Conservation (phyloP, 2,797 vertebrate species). For the Lateolabrax maculatus region DNA sequence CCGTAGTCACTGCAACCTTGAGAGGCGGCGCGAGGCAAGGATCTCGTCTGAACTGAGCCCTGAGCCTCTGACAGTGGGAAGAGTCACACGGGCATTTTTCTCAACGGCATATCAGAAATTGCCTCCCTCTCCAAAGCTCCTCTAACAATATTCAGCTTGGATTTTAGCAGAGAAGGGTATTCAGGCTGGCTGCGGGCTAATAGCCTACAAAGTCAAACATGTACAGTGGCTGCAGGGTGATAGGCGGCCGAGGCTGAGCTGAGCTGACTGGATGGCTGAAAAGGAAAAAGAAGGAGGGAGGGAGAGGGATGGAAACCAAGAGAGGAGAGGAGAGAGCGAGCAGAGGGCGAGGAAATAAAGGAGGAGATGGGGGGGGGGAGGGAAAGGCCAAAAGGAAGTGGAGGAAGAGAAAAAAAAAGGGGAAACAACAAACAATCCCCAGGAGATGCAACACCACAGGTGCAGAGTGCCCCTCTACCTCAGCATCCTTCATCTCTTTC, state of each 20-base stretch:
- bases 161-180: constrained; percentile 39
- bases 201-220: constrained; percentile 48
- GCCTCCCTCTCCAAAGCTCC: constrained; percentile 36
- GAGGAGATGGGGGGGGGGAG: background rate
- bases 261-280: constrained; percentile 39
- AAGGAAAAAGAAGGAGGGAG: constrained; percentile 2
- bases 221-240: constrained; percentile 43
- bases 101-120: constrained; percentile 29
- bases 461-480: constrained; percentile 27
- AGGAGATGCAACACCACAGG: constrained; percentile 44
- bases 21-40: constrained; percentile 31
- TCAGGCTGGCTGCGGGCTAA: constrained; percentile 56
- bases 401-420: background rate
- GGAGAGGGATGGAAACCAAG: background rate
- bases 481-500: background rate
- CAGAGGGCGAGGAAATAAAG: background rate
- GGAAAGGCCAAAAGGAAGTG: background rate
- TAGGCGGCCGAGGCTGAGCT: constrained; percentile 38
- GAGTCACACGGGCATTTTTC: constrained; percentile 42
- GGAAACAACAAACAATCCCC: constrained; percentile 2
- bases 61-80: constrained; percentile 33
- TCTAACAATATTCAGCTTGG: constrained; percentile 49
- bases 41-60: constrained; percentile 16
- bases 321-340: background rate
- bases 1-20: constrained; percentile 43